Percentiles rank a stretch among this genome's conserved stretches.
Evolutionary conservation across 2,113 vertebrate species (phyloP).

Genomic region (Bambusicola thoracicus): DNA sequence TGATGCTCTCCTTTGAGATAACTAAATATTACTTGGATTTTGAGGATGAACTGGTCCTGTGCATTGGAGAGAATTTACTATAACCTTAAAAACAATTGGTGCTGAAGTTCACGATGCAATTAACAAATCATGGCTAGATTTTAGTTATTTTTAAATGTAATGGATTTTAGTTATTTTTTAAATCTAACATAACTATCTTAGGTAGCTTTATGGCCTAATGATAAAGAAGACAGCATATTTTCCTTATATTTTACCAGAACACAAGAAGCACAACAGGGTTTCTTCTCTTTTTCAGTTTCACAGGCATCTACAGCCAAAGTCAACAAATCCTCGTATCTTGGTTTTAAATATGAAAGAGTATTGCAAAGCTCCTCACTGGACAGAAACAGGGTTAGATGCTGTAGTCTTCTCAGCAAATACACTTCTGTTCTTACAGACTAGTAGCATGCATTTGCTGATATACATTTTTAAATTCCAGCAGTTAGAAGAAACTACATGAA

Average conservation of each 20-base stretch:
- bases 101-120: not conserved
- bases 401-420: not conserved
- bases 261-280: not conserved
- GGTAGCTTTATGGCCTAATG: not conserved
- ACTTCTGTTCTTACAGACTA: not conserved
- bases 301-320: not conserved
- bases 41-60: not conserved
- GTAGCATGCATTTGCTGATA: not conserved
- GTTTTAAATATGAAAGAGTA: not conserved
- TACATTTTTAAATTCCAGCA: not conserved
- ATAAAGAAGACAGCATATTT: not conserved
- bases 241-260: not conserved
- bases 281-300: not conserved
- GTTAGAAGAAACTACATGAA: not conserved
- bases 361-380: not conserved
- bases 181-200: not conserved
- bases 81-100: not conserved
- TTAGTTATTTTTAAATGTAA: not conserved
- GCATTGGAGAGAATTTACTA: not conserved
- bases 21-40: not conserved
- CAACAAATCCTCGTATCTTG: not conserved
- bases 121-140: not conserved
- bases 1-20: not conserved
- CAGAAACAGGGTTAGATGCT: not conserved
- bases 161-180: not conserved